These are phyloP conservation scores for Gerris lacustris DNA, from an alignment of 2,888 invertebrate genomes.

Conservation along the genomic window DNA sequence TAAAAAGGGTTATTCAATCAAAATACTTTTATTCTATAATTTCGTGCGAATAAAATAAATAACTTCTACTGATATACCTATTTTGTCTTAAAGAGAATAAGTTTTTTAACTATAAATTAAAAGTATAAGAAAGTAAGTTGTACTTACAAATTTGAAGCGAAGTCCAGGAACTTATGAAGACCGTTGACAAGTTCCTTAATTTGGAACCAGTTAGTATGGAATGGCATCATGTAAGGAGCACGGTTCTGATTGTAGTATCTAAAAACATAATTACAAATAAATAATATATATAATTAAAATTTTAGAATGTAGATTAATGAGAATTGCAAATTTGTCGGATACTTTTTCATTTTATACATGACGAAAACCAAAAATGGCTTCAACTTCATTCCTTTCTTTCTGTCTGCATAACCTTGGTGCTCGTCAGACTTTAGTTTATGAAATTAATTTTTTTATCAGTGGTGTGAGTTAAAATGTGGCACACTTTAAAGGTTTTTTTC, in stretches of 20 bases:
- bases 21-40: neutral
- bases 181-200: constrained; percentile 70
- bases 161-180: constrained; percentile 72
- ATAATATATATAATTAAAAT: constrained; percentile 2
- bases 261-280: constrained; percentile 6
- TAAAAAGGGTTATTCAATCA: too few species aligned
- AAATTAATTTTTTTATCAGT: too few species aligned
- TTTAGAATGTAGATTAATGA: neutral
- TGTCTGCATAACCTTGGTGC: too few species aligned
- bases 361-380: too few species aligned
- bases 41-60: neutral
- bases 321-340: neutral
- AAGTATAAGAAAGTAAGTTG: too few species aligned
- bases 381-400: too few species aligned
- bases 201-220: constrained; percentile 95
- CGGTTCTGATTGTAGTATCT: constrained; percentile 51
- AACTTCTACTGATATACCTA: too few species aligned
- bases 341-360: neutral
- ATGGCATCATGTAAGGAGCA: constrained; percentile 88
- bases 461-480: too few species aligned
- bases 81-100: too few species aligned
- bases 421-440: too few species aligned
- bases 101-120: too few species aligned
- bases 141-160: constrained; percentile 59
- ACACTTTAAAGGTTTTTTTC: too few species aligned